A percentile compares a stretch with the other conserved stretches of the same genome.
These are phyloP conservation scores for Mus spretus DNA, from an alignment of 2,797 vertebrate species.

Conservation along the genomic window DNA sequence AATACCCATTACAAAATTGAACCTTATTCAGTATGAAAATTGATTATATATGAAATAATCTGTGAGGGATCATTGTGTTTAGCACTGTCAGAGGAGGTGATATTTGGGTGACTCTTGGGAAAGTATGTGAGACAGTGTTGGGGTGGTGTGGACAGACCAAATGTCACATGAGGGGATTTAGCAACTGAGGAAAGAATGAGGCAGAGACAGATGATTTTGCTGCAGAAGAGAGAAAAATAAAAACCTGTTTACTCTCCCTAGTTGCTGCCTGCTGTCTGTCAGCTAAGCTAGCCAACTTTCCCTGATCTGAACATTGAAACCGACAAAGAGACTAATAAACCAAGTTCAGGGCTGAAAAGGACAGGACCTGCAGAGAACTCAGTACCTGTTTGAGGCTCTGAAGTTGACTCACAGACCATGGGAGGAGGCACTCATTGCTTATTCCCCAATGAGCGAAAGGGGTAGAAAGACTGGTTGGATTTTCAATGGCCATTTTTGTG, in stretches of 20 bases:
- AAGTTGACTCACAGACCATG: neutral
- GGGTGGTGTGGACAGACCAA: neutral
- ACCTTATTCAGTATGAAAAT: constrained; percentile 66
- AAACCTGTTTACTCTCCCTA: neutral
- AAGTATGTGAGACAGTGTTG: neutral
- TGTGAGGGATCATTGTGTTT: constrained; percentile 14
- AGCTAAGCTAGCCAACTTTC: constrained; percentile 40
- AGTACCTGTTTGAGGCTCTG: constrained; percentile 26
- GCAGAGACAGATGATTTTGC: neutral
- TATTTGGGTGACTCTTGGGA: neutral
- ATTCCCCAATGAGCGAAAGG: neutral
- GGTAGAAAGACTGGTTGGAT: neutral
- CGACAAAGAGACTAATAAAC: constrained; percentile 74
- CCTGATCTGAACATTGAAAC: constrained; percentile 59
- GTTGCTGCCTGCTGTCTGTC: constrained; percentile 64
- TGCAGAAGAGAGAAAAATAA: neutral
- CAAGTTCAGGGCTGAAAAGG: constrained; percentile 36
- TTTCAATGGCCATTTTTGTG: neutral
- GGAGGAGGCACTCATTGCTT: neutral
- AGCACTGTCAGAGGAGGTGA: neutral
- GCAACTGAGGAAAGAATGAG: neutral
- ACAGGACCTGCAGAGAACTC: constrained; percentile 45
- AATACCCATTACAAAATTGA: constrained; percentile 16
- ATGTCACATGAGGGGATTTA: fast-evolving
- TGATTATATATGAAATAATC: constrained; percentile 61